Evolutionary conservation across 1,140 invertebrate genomes (phyloP).

Genomic region (Drosophila trapezifrons): DNA sequence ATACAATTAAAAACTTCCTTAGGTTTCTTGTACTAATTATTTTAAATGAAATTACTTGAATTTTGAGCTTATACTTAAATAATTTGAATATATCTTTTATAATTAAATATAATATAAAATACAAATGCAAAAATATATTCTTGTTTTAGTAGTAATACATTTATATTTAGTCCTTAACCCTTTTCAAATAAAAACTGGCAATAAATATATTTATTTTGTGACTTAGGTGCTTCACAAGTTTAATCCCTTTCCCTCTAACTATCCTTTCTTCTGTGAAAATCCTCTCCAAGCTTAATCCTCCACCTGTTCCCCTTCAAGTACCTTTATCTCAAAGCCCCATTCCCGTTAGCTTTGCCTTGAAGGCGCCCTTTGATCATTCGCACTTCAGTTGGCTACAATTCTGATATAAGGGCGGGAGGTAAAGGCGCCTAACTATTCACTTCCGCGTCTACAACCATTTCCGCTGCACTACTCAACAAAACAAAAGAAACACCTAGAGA

Average conservation of each 20-base stretch:
- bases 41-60: no score
- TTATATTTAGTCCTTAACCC: not conserved
- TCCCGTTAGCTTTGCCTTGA: conserved; percentile 6
- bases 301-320: not conserved
- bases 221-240: not conserved
- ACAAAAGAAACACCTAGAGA: conserved; percentile 39
- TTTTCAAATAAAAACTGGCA: no score
- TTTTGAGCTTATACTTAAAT: no score
- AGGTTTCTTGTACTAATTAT: no score
- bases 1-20: no score
- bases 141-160: no score
- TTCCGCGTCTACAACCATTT: conserved; percentile 80
- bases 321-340: not conserved
- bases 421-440: conserved; percentile 78
- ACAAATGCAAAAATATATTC: no score
- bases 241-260: not conserved
- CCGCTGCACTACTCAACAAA: conserved; percentile 72
- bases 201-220: not conserved
- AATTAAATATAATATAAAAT: no score
- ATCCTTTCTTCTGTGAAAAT: not conserved
- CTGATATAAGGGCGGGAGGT: conserved; percentile 10
- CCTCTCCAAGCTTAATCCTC: not conserved
- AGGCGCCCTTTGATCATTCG: conserved; percentile 5
- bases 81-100: no score
- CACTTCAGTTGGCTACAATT: conserved; percentile 4